Evolutionary conservation across 2,888 invertebrate genomes (phyloP), one percentile per base, ranked within the genome.

Genomic region (Drosophila greeni): DNA sequence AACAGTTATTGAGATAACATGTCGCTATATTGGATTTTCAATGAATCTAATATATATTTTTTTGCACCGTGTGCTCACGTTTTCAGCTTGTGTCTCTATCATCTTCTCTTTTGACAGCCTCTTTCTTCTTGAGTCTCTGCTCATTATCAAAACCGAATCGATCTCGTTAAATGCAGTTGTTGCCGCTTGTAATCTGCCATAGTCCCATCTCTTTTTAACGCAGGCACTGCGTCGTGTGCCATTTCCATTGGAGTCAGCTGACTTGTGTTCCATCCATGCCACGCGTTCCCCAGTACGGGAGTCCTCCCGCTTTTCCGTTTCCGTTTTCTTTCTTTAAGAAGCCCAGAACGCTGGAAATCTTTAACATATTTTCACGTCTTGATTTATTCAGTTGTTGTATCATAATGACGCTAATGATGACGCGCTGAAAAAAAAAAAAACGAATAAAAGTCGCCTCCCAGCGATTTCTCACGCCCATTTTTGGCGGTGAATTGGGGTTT

Each of bases 401-500:
- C 53, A 68, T 75, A 58, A 74, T 82, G 69, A 82, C 78, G 78
- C 37, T 77, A 65, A 72, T 61, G 60, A 75, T 77, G 76, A 77
- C 83, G 77, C 67, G 55, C 59, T 45, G 1, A 23, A 16, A 31
- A 49, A 7, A 34, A 5, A 6, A n/a, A 36, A 8, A 36, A 36
- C 43, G 26, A 49, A 49, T 78, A 62, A 56, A 56, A 60, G 54
- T 42, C 59, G 57, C 33, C 47, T n/a, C 33, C 70, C 23, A 55
- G 52, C 55, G 53, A 72, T 80, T 82, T 76, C 83, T 82, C 77
- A 82, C 77, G 80, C 77, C 83, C 77, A 80, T 68, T 78, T 82
- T 72, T 70, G 75, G 75, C 55, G 60, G 43, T 53, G 26, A 55
- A 66, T 45, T 47, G 52, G 34, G 23, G 29, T 20, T 43, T 39